These are phyloP conservation scores for Pithys albifrons DNA, from an alignment of 2,113 vertebrate genomes.

Conservation along the genomic window DNA sequence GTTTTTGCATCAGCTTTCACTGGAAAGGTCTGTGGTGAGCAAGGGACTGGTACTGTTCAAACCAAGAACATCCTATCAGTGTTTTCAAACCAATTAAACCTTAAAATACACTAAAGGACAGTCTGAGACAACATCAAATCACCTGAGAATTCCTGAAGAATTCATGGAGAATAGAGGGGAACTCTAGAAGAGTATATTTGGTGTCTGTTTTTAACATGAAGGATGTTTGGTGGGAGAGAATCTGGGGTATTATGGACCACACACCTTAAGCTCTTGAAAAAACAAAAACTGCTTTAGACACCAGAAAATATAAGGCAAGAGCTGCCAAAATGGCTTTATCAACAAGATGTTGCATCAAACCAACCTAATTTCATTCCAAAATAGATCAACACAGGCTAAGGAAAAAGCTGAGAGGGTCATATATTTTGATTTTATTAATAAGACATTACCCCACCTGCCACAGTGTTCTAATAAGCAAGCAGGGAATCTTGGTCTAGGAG, in stretches of 20 bases:
- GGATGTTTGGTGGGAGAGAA: background rate
- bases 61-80: background rate
- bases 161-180: background rate
- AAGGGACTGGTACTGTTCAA: background rate
- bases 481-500: background rate
- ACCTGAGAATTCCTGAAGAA: background rate
- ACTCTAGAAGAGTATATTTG: background rate
- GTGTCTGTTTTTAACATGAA: background rate
- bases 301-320: background rate
- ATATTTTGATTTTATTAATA: slow-evolving; percentile 30
- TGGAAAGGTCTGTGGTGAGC: background rate
- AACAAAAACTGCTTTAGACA: background rate
- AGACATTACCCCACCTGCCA: background rate
- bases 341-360: background rate
- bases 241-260: background rate
- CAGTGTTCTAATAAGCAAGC: background rate
- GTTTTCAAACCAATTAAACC: background rate
- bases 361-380: background rate
- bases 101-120: background rate
- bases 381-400: background rate
- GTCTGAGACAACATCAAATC: background rate
- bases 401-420: background rate
- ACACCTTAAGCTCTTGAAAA: background rate
- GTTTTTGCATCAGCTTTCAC: background rate
- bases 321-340: background rate